phyloP scores from a whole-genome alignment of 1,140 invertebrate genomes.

The Dinothrombium tinctorium region DNA sequence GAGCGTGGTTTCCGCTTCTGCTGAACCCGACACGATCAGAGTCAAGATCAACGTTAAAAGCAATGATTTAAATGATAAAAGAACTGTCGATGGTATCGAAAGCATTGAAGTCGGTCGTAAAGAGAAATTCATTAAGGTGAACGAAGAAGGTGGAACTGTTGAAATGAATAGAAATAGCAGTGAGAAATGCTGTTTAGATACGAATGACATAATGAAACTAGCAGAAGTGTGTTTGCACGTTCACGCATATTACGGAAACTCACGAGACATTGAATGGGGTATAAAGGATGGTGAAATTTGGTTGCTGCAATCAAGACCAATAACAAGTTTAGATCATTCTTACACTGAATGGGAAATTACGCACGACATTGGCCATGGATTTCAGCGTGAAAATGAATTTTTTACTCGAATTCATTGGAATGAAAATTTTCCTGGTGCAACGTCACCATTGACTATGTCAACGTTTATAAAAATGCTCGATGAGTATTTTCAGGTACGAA shows the following conservation, averaged over 20 bases:
- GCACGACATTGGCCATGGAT: constrained; percentile 11
- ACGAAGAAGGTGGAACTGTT: background rate
- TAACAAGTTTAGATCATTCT: constrained; percentile 10
- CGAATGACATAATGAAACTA: too few species aligned
- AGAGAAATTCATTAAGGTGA: background rate
- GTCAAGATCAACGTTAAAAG: too few species aligned
- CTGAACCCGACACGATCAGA: constrained; percentile 44
- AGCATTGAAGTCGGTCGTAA: constrained; percentile 1
- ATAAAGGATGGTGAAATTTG: constrained; percentile 2
- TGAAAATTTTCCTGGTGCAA: constrained; percentile 6
- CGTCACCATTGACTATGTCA: too few species aligned
- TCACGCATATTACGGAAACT: constrained; percentile 1
- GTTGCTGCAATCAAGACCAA: constrained; percentile 13
- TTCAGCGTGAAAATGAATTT: constrained; percentile 8
- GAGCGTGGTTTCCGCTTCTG: constrained; percentile 39
- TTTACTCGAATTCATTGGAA: constrained; percentile 12
- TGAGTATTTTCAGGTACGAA: too few species aligned
- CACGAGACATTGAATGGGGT: constrained; percentile 16
- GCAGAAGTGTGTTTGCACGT: too few species aligned
- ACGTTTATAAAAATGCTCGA: too few species aligned
- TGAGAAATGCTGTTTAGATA: background rate
- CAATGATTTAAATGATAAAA: too few species aligned
- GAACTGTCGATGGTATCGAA: too few species aligned
- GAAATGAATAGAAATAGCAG: background rate
- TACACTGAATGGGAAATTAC: constrained; percentile 11